These are phyloP conservation scores for Brachionus rotundiformis DNA, from an alignment of 1,140 invertebrate genomes.

Conservation along the genomic window DNA sequence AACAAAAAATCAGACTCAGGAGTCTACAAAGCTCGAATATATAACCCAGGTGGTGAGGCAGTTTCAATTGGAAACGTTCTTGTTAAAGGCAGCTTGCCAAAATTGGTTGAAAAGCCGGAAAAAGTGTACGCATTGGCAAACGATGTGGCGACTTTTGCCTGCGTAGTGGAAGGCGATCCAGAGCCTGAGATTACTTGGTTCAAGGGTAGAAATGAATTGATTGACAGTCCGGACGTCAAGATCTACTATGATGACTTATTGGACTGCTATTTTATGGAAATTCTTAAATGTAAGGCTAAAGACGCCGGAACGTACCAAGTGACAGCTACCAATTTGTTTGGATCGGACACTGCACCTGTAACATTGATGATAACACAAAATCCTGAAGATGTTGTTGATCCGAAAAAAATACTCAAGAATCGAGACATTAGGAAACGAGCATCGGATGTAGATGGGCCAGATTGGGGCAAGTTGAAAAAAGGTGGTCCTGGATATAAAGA, in stretches of 20 bases:
- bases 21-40: conserved; percentile 17
- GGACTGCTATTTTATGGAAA: conserved; percentile 60
- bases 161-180: conserved; percentile 61
- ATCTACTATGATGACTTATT: conserved; percentile 59
- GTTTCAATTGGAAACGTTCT: conserved; percentile 4
- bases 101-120: conserved; percentile 48
- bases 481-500: neutral
- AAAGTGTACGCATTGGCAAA: conserved; percentile 20
- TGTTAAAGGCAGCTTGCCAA: conserved; percentile 22
- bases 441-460: neutral
- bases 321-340: conserved; percentile 58
- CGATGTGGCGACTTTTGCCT: conserved; percentile 56
- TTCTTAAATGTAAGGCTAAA: conserved; percentile 53
- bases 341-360: conserved; percentile 58
- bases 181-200: conserved; percentile 73
- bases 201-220: conserved; percentile 25
- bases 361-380: conserved; percentile 63
- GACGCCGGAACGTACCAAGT: conserved; percentile 63
- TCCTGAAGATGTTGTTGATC: conserved; percentile 61
- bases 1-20: conserved; percentile 25
- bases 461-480: conserved; percentile 50
- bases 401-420: conserved; percentile 55
- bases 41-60: conserved; percentile 46
- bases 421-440: neutral
- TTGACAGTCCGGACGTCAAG: conserved; percentile 52